A percentile compares a stretch with the other conserved stretches of the same genome.
Conservation (phyloP, 2,888 invertebrate species). For the Sinohyriopsis cumingii region DNA sequence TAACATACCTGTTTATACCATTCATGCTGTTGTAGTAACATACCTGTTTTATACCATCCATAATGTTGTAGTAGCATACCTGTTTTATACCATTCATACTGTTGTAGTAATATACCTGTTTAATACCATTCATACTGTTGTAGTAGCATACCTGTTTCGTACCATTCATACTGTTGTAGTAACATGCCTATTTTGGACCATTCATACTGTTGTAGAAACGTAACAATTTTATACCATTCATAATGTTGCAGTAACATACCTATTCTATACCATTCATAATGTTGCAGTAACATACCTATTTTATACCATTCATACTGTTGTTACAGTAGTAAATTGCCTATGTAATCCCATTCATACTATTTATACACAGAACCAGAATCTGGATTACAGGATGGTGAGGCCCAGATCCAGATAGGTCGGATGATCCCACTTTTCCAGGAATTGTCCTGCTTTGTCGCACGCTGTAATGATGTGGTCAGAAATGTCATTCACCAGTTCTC, state of each 20-base stretch:
- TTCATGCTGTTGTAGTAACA: not conserved
- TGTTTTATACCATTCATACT: not conserved
- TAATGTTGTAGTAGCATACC: not conserved
- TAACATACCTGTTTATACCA: not conserved
- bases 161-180: not conserved
- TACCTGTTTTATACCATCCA: no score
- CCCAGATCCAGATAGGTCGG: conserved; percentile 73
- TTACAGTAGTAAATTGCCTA: not conserved
- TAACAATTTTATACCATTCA: not conserved
- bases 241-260: not conserved
- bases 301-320: not conserved
- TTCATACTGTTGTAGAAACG: not conserved
- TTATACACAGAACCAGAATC: conserved; percentile 60
- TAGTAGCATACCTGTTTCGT: not conserved
- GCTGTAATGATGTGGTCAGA: conserved; percentile 82
- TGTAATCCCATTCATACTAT: not conserved
- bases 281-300: not conserved
- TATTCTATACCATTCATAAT: no score
- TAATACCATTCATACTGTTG: not conserved
- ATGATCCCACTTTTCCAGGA: conserved; percentile 74
- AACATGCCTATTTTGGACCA: no score
- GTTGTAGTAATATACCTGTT: not conserved
- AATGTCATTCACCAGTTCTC: conserved; percentile 85
- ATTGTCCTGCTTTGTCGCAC: conserved; percentile 80
- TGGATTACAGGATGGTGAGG: conserved; percentile 73